Base-by-base conservation (phyloP, 2,797 vertebrate genomes). In the Thripadectes ignobilis region DNA sequence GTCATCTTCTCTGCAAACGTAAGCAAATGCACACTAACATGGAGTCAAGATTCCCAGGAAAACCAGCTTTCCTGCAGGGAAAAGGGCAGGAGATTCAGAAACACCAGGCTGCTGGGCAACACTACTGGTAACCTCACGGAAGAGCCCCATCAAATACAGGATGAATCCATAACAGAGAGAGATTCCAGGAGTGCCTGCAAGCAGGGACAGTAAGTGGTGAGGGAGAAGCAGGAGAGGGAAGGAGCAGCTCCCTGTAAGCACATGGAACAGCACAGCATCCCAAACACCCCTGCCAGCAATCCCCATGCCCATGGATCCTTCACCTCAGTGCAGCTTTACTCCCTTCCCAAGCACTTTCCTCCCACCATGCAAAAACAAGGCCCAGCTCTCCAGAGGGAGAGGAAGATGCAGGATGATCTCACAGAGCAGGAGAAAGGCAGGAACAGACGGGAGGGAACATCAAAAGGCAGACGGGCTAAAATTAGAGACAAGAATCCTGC, bases 391-490 rank as follows among this genome's bases (percentile, higher is more conserved):
- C 0, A 61, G 34, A 74, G 39, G 59, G 73, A 80, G 62, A 78
- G 14, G 58, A 80, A 85, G 81, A 61, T 21, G 20, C 71, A 88
- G 74, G 19, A 92, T 84, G 58, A 91, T 59, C 72, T 88, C 69
- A 41, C 66, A 89, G 87, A 52, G 61, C 52, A 77, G 46, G 32
- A 87, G 88, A 85, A 93, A 86, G 80, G 90, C 92, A 93, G 69
- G 82, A 96, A 96, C 86, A 96, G 91, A 87, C 36, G 3, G 59
- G 41, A 96, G 26, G 59, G 66, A 81, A 95, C 85, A 76, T 91
- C 79, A 10, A 84, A 94, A 96, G 73, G 73, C 85, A 95, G 89
- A 85, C 8, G 4, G 36, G 79, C 93, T 96, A 97, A 97, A 95
- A 95, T 93, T 93, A 95, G 96, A 95, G 82, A 80, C 76, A 83